Conservation (phyloP, 2,888 invertebrate genomes). For the Andrena bicolor region DNA sequence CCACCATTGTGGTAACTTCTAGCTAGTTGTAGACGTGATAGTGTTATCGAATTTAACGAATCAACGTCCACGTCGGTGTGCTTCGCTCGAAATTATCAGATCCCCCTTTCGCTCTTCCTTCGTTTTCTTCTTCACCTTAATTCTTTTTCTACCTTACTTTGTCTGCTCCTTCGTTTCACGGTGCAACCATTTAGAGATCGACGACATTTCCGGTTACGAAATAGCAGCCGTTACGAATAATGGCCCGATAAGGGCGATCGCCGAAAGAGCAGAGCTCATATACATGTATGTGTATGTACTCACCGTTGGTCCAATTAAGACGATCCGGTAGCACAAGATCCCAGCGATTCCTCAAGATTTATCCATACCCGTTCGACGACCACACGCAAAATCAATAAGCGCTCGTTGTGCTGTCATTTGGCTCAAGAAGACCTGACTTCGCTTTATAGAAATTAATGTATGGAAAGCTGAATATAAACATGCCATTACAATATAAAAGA, state of each 20-base stretch:
- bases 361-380: slow-evolving; percentile 48
- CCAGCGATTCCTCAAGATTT: slow-evolving; percentile 66
- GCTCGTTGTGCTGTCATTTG: slow-evolving; percentile 16
- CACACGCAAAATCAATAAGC: slow-evolving; percentile 63
- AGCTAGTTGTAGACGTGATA: slow-evolving; percentile 14
- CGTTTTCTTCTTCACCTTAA: slow-evolving; percentile 14
- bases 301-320: slow-evolving; percentile 78
- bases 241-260: slow-evolving; percentile 77
- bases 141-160: slow-evolving; percentile 30
- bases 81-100: slow-evolving; percentile 67
- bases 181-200: slow-evolving; percentile 70
- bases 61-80: slow-evolving; percentile 53
- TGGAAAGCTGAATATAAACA: not conserved
- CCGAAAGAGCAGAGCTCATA: slow-evolving; percentile 60
- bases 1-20: slow-evolving; percentile 8
- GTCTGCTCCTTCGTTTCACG: slow-evolving; percentile 25
- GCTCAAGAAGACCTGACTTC: not conserved
- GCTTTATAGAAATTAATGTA: slow-evolving; percentile 8
- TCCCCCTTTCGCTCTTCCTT: slow-evolving; percentile 23
- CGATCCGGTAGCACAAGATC: slow-evolving; percentile 69
- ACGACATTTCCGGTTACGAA: slow-evolving; percentile 74
- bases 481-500: no score
- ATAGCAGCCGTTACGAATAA: slow-evolving; percentile 77
- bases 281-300: slow-evolving; percentile 33
- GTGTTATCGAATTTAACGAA: slow-evolving; percentile 62